phyloP scores from a whole-genome alignment of 1,140 invertebrate species.

The Zaprionus capensis region DNA sequence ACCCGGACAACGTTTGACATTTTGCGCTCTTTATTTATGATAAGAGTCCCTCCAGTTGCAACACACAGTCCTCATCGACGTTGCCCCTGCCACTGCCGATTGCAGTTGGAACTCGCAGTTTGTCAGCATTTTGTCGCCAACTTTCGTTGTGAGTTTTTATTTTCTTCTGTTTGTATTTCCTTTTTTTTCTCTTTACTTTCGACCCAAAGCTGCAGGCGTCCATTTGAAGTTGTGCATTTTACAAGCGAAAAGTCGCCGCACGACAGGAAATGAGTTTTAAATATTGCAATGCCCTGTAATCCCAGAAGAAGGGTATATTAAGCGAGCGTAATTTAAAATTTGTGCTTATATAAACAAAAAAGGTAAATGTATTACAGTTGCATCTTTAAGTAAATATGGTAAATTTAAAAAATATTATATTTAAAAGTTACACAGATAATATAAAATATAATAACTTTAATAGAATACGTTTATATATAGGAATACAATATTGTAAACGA shows the following conservation, averaged over 20 bases:
- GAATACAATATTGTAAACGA: no score
- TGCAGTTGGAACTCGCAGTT: slow-evolving; percentile 44
- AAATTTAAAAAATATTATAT: not conserved
- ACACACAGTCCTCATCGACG: slow-evolving; percentile 1
- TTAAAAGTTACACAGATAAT: no score
- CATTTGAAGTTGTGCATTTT: slow-evolving; percentile 50
- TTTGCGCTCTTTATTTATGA: slow-evolving; percentile 79
- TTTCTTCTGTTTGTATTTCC: slow-evolving; percentile 16
- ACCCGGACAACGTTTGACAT: slow-evolving; percentile 72
- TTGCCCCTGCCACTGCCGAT: not conserved
- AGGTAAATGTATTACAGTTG: no score
- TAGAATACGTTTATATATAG: no score
- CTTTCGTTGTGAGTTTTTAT: slow-evolving; percentile 35
- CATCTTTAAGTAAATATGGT: no score
- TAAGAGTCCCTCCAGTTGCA: slow-evolving; percentile 58
- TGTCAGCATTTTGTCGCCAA: slow-evolving; percentile 77
- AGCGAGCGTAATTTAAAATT: not conserved
- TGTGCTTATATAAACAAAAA: no score
- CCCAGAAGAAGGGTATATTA: not conserved
- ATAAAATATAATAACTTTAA: no score
- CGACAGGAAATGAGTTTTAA: slow-evolving; percentile 72
- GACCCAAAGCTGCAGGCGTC: slow-evolving; percentile 73
- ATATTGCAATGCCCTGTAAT: slow-evolving; percentile 25
- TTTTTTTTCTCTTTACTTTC: slow-evolving; percentile 34
- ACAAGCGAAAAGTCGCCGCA: slow-evolving; percentile 32